phyloP scores from a whole-genome alignment of 2,113 vertebrate species.

The Malurus elegans region DNA sequence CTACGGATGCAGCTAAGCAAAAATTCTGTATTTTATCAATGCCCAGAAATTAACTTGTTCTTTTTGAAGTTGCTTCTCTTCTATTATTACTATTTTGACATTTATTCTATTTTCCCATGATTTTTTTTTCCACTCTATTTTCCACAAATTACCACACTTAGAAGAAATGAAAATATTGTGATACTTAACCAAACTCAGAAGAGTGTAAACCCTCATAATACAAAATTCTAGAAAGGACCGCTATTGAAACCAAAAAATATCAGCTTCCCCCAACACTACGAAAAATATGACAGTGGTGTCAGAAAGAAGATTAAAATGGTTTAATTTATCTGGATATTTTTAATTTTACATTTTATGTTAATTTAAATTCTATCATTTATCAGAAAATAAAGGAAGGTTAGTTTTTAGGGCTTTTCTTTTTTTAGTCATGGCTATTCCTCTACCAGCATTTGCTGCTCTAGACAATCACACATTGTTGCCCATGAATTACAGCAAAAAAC shows the following conservation, averaged over 20 bases:
- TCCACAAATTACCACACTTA: not conserved
- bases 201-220: not conserved
- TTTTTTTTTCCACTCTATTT: not conserved
- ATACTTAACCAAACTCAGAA: not conserved
- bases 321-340: not conserved
- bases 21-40: not conserved
- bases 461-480: rapidly evolving
- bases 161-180: not conserved
- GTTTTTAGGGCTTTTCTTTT: not conserved
- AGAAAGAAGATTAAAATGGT: not conserved
- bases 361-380: not conserved
- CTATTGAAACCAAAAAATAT: not conserved
- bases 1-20: not conserved
- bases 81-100: not conserved
- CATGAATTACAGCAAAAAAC: not conserved
- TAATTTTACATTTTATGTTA: not conserved
- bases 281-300: not conserved
- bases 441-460: not conserved
- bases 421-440: not conserved
- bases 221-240: not conserved
- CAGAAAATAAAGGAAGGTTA: not conserved
- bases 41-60: not conserved
- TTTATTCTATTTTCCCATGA: not conserved
- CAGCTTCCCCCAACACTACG: not conserved
- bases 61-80: not conserved